phyloP scores from a whole-genome alignment of 2,797 vertebrate genomes.

The Molossus alvarezi region DNA sequence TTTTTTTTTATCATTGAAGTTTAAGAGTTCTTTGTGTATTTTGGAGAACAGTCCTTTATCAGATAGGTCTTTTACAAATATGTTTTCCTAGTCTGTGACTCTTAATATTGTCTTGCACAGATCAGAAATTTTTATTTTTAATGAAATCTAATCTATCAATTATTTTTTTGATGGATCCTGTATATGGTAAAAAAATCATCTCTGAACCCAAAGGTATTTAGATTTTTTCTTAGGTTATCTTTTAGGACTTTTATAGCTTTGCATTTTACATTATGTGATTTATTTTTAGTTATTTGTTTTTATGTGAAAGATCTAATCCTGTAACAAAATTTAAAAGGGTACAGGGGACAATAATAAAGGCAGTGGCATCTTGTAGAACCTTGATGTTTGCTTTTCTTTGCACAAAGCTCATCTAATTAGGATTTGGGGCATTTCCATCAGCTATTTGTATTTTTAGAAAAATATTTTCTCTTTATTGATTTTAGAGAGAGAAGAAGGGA shows the following conservation, averaged over 20 bases:
- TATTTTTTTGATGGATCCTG: not conserved
- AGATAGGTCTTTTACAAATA: not conserved
- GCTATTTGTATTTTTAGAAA: not conserved
- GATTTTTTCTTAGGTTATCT: not conserved
- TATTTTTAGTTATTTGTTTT: not conserved
- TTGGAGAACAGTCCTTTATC: not conserved
- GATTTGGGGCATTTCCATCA: not conserved
- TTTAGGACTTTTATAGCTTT: not conserved
- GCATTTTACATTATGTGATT: constrained; percentile 2
- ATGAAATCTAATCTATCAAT: not conserved
- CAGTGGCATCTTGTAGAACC: not conserved
- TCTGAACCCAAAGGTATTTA: not conserved
- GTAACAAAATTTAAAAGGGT: not conserved
- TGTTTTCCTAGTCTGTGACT: not conserved
- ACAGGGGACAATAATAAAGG: not conserved
- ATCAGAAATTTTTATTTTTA: constrained; percentile 3
- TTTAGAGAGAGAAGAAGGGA: too few relatives aligned
- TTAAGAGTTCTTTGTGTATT: not conserved
- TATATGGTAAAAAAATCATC: not conserved
- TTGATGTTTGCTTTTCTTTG: not conserved
- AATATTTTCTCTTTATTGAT: too few relatives aligned
- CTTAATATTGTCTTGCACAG: not conserved
- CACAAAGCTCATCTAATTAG: not conserved
- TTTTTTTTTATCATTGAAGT: not conserved
- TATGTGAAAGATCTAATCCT: not conserved